phyloP scores from a whole-genome alignment of 2,888 invertebrate species.

The Troglohyphantes excavatus region DNA sequence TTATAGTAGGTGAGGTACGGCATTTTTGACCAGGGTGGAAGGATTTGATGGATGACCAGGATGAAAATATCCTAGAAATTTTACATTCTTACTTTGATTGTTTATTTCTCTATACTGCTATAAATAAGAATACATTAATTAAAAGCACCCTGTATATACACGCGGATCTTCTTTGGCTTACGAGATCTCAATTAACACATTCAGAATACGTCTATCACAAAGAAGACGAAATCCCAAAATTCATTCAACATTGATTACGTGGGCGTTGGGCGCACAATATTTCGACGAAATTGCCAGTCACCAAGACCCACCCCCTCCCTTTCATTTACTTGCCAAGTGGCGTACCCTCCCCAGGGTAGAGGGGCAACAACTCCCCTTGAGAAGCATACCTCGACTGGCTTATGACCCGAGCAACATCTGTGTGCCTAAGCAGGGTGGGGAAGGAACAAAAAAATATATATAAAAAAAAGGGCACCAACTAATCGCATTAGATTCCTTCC shows the following conservation, averaged over 20 bases:
- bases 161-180: no score
- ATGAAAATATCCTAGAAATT: no score
- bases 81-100: no score
- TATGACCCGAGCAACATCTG: constrained; percentile 11
- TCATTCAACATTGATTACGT: not conserved
- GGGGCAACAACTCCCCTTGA: not conserved
- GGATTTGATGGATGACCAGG: no score
- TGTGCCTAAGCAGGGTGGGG: not conserved
- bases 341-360: not conserved
- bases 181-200: no score
- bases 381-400: not conserved
- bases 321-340: not conserved
- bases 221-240: not conserved
- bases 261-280: not conserved
- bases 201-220: no score
- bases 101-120: no score
- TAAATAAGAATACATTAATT: no score
- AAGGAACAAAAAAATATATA: not conserved
- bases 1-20: constrained; percentile 42
- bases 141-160: no score
- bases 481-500: constrained; percentile 49
- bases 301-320: not conserved
- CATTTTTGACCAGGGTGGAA: constrained; percentile 13
- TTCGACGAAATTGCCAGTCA: not conserved
- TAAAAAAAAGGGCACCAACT: no score